Percentiles rank a stretch among this genome's conserved stretches.
These are phyloP conservation scores for Drosophila athabasca DNA, from an alignment of 1,140 invertebrate genomes.

Conservation along the genomic window DNA sequence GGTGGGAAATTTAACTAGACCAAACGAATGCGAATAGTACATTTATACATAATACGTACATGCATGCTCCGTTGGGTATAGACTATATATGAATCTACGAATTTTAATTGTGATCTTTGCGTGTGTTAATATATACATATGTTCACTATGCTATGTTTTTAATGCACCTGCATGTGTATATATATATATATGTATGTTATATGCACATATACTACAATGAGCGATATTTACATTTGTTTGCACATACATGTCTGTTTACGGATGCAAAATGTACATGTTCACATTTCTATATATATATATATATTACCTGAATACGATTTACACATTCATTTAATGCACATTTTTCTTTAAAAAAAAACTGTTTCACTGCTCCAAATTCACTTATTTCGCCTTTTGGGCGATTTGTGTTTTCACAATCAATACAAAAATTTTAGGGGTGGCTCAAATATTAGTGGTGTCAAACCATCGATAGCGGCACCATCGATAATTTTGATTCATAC, in stretches of 20 bases:
- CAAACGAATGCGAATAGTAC: neutral
- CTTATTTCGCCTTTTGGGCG: slow-evolving; percentile 30
- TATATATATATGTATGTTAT: slow-evolving; percentile 16
- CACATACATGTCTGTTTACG: slow-evolving; percentile 16
- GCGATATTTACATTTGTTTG: slow-evolving; percentile 24
- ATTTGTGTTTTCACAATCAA: slow-evolving; percentile 54
- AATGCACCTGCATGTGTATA: slow-evolving; percentile 9
- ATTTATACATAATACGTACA: neutral
- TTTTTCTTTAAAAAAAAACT: slow-evolving; percentile 50
- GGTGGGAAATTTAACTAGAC: too few species aligned
- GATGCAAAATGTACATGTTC: neutral
- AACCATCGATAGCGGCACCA: too few species aligned
- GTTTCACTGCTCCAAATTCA: slow-evolving; percentile 58
- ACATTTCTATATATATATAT: neutral
- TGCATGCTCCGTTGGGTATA: neutral
- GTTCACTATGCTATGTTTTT: too few species aligned
- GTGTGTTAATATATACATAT: too few species aligned
- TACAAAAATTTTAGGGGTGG: slow-evolving; percentile 66
- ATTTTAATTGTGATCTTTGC: slow-evolving; percentile 1
- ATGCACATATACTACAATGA: slow-evolving; percentile 16
- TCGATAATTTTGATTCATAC: too few species aligned
- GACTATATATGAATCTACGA: neutral
- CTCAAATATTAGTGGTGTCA: too few species aligned
- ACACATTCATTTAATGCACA: slow-evolving; percentile 42
- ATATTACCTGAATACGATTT: slow-evolving; percentile 44